Evolutionary conservation across 2,113 vertebrate species (phyloP).

Genomic region (Calyptommatus sinebrachiatus): DNA sequence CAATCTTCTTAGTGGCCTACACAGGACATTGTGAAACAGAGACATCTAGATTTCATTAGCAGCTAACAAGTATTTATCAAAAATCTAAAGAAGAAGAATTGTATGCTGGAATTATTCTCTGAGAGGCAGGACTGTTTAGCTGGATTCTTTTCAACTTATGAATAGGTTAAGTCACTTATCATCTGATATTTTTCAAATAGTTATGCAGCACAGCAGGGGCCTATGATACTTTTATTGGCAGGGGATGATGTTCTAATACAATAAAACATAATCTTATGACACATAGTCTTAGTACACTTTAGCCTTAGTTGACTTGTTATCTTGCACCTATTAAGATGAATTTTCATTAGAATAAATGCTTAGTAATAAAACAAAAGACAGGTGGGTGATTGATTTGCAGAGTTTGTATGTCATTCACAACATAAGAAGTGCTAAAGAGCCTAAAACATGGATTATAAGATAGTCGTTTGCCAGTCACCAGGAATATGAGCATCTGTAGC

Average conservation of each 20-base stretch:
- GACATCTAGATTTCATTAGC: conserved; percentile 23
- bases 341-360: background rate
- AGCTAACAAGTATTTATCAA: conserved; percentile 12
- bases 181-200: conserved; percentile 9
- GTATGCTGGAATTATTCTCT: conserved; percentile 20
- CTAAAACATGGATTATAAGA: too few species aligned
- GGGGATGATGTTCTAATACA: background rate
- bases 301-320: background rate
- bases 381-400: background rate
- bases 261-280: background rate
- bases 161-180: background rate
- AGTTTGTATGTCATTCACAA: background rate
- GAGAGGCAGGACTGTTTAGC: background rate
- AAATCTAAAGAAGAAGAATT: conserved; percentile 21
- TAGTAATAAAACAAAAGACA: background rate
- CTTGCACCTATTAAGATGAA: background rate
- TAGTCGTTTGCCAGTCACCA: too few species aligned
- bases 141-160: background rate
- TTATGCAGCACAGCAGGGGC: background rate
- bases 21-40: conserved; percentile 29
- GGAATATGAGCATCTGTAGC: too few species aligned
- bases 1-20: conserved; percentile 34
- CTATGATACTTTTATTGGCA: background rate
- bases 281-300: too few species aligned
- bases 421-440: too few species aligned